Base-by-base conservation (phyloP, 2,797 vertebrate genomes). In the Dryobates pubescens region DNA sequence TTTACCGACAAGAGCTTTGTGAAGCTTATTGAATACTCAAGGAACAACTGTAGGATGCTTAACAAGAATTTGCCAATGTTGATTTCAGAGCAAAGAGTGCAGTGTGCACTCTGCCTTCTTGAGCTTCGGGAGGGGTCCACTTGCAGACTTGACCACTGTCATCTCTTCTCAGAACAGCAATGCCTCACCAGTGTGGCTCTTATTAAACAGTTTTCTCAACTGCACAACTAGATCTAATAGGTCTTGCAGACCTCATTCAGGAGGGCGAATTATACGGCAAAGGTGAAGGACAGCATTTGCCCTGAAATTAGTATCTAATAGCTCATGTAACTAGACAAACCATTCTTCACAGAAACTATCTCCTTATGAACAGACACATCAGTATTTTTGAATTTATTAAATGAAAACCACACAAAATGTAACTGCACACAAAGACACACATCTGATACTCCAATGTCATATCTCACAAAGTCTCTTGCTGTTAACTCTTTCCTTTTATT, bases 351-450 rank as follows among this genome's bases (percentile, higher is more conserved):
- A 56, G 69, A 72, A 89, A 69, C 0, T 38, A 63, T 24, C 88
- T 92, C 53, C 72, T 83, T 85, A 94, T 29, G 63, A 93, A 92
- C 45, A 72, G 45, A 84, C 83, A 75, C 30, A 59, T 5, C 2
- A 5, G 13, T 51, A 61, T 72, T 92, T 92, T 61, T 91, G n/a
- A 59, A 87, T 97, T 96, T 95, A 96, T 96, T 95, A 94, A 95
- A 93, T 94, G 93, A 96, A 96, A 97, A 89, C 77, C 86, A 95
- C 92, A 93, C 68, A 88, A 95, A 93, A 86, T 84, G 18, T 78
- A 91, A 93, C 77, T 84, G 71, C 93, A 92, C 80, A 95, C 80
- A 96, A 88, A 47, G 96, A 95, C 77, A 83, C 64, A 94, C 69
- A 70, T 51, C 87, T 93, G 86, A 84, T 89, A 93, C 86, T 89